phyloP scores from a whole-genome alignment of 2,113 vertebrate species.

The Syrrhaptes paradoxus region DNA sequence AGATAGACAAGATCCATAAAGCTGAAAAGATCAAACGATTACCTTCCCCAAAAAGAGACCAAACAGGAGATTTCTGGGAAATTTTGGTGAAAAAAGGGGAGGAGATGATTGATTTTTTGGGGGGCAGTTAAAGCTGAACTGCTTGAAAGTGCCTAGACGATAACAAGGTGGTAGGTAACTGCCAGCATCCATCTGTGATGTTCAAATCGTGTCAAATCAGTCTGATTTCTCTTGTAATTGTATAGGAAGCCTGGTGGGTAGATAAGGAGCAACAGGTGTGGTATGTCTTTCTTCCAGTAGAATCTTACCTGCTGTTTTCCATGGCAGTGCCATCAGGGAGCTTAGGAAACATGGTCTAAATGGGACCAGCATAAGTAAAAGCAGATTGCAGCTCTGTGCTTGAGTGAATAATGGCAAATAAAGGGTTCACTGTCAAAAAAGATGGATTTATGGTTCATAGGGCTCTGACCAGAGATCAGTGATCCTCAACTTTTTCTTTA shows the following conservation, averaged over 20 bases:
- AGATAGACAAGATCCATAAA: not conserved
- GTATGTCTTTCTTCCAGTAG: not conserved
- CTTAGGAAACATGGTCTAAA: not conserved
- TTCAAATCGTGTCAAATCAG: not conserved
- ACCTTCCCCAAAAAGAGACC: not conserved
- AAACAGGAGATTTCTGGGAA: not conserved
- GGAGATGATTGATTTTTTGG: not conserved
- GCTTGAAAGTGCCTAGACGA: not conserved
- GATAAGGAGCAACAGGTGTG: not conserved
- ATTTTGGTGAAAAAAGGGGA: not conserved
- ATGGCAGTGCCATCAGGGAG: not conserved
- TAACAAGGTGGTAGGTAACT: not conserved
- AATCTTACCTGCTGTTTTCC: not conserved
- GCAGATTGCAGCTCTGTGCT: not conserved
- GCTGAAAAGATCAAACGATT: not conserved
- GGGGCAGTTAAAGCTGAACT: not conserved
- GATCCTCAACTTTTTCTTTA: not conserved
- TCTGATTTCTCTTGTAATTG: not conserved
- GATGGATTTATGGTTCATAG: not conserved
- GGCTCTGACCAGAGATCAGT: not conserved
- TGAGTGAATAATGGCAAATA: not conserved
- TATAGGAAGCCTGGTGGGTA: not conserved
- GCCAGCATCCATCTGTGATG: not conserved
- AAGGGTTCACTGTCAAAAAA: not conserved
- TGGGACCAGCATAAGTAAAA: not conserved